These are phyloP conservation scores for Vombatus ursinus DNA, from an alignment of 2,113 vertebrate species.

Conservation along the genomic window DNA sequence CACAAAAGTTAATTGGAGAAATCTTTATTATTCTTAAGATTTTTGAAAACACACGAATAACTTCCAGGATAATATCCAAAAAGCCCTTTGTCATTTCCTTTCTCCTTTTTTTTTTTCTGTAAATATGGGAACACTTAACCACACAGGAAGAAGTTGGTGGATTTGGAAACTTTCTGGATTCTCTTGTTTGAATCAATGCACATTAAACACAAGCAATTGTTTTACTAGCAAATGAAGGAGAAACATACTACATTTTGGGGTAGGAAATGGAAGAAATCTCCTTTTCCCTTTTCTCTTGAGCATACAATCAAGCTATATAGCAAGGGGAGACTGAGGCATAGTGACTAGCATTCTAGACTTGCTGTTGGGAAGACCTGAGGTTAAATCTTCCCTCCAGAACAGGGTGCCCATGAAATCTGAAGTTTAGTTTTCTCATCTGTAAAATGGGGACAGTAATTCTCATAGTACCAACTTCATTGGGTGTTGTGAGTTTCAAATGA, in stretches of 20 bases:
- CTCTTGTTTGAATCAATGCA: slow-evolving; percentile 67
- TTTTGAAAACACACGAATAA: slow-evolving; percentile 61
- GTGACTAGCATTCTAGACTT: background rate
- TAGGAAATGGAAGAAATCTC: slow-evolving; percentile 62
- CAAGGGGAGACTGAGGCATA: background rate
- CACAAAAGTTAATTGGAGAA: slow-evolving; percentile 65
- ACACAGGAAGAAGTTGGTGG: slow-evolving; percentile 79
- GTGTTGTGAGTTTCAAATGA: background rate
- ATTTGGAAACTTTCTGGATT: slow-evolving; percentile 78
- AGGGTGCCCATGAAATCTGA: background rate
- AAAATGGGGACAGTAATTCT: background rate
- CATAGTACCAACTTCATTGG: background rate
- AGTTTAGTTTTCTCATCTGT: background rate
- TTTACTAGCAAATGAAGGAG: slow-evolving; percentile 70
- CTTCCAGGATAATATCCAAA: slow-evolving; percentile 68
- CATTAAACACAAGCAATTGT: slow-evolving; percentile 73
- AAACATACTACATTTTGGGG: slow-evolving; percentile 58
- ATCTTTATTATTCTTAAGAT: slow-evolving; percentile 60
- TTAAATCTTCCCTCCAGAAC: background rate
- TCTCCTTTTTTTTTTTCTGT: slow-evolving; percentile 66
- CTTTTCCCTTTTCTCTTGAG: background rate
- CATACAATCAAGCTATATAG: slow-evolving; percentile 20
- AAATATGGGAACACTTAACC: slow-evolving; percentile 79
- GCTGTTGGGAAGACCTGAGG: background rate
- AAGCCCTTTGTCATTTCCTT: slow-evolving; percentile 71